Percentiles rank a stretch among this genome's conserved stretches.
These are phyloP conservation scores for Papilio helenus DNA, from an alignment of 1,140 invertebrate genomes.

Conservation along the genomic window DNA sequence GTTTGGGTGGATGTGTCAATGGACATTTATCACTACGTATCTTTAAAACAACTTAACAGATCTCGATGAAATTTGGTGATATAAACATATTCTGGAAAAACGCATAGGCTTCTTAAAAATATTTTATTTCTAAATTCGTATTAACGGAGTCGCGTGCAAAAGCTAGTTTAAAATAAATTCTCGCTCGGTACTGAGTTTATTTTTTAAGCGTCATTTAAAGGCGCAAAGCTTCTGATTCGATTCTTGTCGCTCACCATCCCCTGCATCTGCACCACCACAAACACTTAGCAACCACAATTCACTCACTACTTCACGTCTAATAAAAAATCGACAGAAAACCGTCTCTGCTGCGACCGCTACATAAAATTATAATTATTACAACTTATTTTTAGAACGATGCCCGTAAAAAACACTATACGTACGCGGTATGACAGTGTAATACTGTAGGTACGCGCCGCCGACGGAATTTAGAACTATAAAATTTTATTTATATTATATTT, in stretches of 20 bases:
- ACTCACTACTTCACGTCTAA: conserved; percentile 69
- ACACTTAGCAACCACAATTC: conserved; percentile 71
- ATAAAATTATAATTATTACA: conserved; percentile 84
- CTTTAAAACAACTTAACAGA: too few relatives aligned
- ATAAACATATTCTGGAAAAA: too few relatives aligned
- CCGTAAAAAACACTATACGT: conserved; percentile 83
- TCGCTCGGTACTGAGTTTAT: conserved; percentile 35
- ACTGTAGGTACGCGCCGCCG: conserved; percentile 81
- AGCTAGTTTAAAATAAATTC: background rate
- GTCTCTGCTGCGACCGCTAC: conserved; percentile 79
- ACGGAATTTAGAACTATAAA: conserved; percentile 81
- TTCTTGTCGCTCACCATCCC: conserved; percentile 48
- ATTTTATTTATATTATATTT: conserved; percentile 80
- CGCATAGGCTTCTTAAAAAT: too few relatives aligned
- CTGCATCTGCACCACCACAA: conserved; percentile 77
- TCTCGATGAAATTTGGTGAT: too few relatives aligned
- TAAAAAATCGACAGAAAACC: conserved; percentile 79
- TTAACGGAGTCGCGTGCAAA: too few relatives aligned
- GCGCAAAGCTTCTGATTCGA: conserved; percentile 52
- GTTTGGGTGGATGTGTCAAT: too few relatives aligned
- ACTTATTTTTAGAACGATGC: conserved; percentile 83
- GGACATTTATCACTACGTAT: too few relatives aligned
- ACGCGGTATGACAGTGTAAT: conserved; percentile 83
- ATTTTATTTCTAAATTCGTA: too few relatives aligned
- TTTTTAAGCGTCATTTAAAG: conserved; percentile 45